These are phyloP conservation scores for Caranx melampygus DNA, from an alignment of 2,113 vertebrate species.

Conservation along the genomic window DNA sequence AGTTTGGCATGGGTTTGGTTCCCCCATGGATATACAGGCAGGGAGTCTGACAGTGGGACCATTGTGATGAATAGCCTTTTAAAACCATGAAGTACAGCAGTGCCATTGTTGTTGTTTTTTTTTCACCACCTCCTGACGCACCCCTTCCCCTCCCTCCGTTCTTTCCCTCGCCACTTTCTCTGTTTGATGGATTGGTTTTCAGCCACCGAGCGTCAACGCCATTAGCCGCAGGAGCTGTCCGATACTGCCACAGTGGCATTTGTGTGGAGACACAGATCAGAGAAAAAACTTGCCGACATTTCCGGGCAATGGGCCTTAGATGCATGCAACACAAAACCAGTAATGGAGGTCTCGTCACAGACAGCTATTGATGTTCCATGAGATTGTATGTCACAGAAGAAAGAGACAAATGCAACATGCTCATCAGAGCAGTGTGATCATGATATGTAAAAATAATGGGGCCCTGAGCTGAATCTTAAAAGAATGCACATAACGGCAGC, in stretches of 20 bases:
- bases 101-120: conserved; percentile 74
- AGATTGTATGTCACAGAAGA: conserved; percentile 63
- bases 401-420: conserved; percentile 45
- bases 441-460: conserved; percentile 12
- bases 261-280: conserved; percentile 68
- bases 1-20: conserved; percentile 79
- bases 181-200: conserved; percentile 82
- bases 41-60: conserved; percentile 78
- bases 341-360: conserved; percentile 68
- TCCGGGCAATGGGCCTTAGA: conserved; percentile 66
- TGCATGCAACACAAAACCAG: conserved; percentile 74
- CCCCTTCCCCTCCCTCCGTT: conserved; percentile 13
- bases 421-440: conserved; percentile 13
- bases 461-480: not conserved
- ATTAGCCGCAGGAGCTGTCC: conserved; percentile 75
- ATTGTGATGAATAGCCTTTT: conserved; percentile 84
- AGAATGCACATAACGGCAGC: not conserved
- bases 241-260: conserved; percentile 45
- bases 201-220: conserved; percentile 75
- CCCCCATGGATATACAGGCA: conserved; percentile 73
- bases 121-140: conserved; percentile 44
- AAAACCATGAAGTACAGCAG: conserved; percentile 79
- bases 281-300: conserved; percentile 49
- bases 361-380: conserved; percentile 71
- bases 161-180: conserved; percentile 38